phyloP scores from a whole-genome alignment of 2,113 vertebrate species.

The Hemibagrus wyckioides region DNA sequence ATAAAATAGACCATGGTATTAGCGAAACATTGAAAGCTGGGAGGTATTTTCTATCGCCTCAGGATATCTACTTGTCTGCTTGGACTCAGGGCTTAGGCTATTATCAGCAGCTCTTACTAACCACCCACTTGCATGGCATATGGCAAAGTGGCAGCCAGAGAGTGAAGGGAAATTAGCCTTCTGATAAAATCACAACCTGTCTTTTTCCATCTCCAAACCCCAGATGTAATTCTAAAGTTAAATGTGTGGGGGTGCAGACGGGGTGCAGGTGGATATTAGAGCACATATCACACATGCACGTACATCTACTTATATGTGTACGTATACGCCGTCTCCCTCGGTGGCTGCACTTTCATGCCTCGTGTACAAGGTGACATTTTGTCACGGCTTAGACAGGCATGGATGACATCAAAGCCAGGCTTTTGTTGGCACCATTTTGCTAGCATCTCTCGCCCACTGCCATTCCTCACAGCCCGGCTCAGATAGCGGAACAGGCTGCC shows the following conservation, averaged over 20 bases:
- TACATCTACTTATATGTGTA: background rate
- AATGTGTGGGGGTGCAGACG: background rate
- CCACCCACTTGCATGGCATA: conserved; percentile 30
- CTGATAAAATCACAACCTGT: conserved; percentile 5
- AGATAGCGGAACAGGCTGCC: conserved; percentile 60
- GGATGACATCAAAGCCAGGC: conserved; percentile 60
- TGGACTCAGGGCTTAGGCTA: conserved; percentile 35
- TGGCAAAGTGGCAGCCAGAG: conserved; percentile 53
- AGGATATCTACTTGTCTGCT: conserved; percentile 48
- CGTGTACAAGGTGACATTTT: conserved; percentile 61
- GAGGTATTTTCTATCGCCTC: conserved; percentile 51
- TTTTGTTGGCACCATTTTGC: conserved; percentile 51
- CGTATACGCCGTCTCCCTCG: background rate
- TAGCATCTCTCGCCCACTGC: conserved; percentile 46
- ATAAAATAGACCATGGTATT: conserved; percentile 59
- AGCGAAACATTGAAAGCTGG: conserved; percentile 54
- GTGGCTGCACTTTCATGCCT: conserved; percentile 61
- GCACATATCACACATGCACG: background rate
- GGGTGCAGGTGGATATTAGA: background rate
- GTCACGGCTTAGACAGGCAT: conserved; percentile 55
- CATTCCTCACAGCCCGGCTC: conserved; percentile 34
- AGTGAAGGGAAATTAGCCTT: conserved; percentile 63
- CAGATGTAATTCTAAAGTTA: conserved; percentile 2
- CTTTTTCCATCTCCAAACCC: background rate
- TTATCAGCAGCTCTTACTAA: conserved; percentile 45